Conservation (phyloP, 2,113 vertebrate species). For the Daboia siamensis region DNA sequence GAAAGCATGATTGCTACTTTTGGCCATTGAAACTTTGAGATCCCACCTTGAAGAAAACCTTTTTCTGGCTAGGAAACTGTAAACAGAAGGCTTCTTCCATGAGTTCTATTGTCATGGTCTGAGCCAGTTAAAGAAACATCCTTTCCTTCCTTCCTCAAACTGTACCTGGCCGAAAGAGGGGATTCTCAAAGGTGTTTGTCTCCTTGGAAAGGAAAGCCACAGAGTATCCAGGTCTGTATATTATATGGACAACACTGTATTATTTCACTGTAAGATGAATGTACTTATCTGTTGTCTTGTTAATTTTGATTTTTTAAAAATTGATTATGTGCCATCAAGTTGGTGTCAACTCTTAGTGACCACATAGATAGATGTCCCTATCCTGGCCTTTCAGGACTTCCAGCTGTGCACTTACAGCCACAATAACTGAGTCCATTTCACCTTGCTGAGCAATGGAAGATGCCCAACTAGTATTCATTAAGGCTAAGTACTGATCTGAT, state of each 20-base stretch:
- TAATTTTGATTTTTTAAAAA: neutral
- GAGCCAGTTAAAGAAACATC: neutral
- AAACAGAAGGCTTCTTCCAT: slow-evolving; percentile 2
- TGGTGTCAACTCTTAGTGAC: neutral
- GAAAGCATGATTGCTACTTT: accelerated
- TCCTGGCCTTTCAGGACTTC: neutral
- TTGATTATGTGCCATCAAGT: neutral
- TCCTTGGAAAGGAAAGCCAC: neutral
- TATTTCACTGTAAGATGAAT: neutral
- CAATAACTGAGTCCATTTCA: neutral
- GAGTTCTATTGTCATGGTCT: slow-evolving; percentile 37
- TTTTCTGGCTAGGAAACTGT: accelerated
- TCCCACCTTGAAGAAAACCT: neutral
- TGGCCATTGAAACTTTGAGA: neutral
- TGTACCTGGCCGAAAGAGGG: neutral
- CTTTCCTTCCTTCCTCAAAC: neutral
- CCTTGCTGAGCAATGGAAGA: neutral
- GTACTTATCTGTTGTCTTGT: neutral
- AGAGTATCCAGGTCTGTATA: slow-evolving; percentile 2
- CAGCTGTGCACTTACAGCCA: neutral
- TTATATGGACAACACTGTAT: accelerated
- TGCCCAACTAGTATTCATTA: neutral
- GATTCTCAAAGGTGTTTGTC: neutral
- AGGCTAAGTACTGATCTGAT: neutral
- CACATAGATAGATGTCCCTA: neutral